Evolutionary conservation across 2,888 invertebrate species (phyloP).

Genomic region (Agrochola litura): DNA sequence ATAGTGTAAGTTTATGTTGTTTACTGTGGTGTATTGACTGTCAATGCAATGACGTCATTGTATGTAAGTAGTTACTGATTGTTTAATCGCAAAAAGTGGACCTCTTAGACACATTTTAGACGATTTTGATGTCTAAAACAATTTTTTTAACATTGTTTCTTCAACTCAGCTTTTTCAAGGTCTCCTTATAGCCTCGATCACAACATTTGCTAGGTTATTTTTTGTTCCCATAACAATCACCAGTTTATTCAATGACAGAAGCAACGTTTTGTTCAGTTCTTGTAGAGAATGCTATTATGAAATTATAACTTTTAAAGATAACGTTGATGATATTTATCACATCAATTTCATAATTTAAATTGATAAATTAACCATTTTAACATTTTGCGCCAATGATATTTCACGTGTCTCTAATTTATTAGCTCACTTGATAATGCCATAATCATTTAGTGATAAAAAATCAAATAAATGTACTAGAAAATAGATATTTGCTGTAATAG

Average conservation of each 20-base stretch:
- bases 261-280: slow-evolving; percentile 31
- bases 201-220: slow-evolving; percentile 78
- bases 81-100: slow-evolving; percentile 52
- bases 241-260: slow-evolving; percentile 48
- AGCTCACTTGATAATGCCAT: background rate
- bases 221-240: slow-evolving; percentile 74
- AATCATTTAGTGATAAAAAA: background rate
- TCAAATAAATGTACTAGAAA: background rate
- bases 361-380: background rate
- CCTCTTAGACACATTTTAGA: slow-evolving; percentile 1
- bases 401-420: background rate
- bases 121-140: slow-evolving; percentile 8
- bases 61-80: slow-evolving; percentile 70
- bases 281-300: background rate
- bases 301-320: background rate
- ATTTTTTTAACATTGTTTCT: slow-evolving; percentile 30
- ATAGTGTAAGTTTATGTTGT: slow-evolving; percentile 73
- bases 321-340: background rate
- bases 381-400: background rate
- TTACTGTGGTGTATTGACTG: slow-evolving; percentile 88
- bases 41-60: slow-evolving; percentile 89
- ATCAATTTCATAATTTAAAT: background rate
- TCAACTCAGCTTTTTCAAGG: slow-evolving; percentile 69
- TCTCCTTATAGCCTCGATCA: slow-evolving; percentile 76
- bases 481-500: background rate